Evolutionary conservation across 2,113 vertebrate species (phyloP).

Genomic region (Chlorodrepanis virens): DNA sequence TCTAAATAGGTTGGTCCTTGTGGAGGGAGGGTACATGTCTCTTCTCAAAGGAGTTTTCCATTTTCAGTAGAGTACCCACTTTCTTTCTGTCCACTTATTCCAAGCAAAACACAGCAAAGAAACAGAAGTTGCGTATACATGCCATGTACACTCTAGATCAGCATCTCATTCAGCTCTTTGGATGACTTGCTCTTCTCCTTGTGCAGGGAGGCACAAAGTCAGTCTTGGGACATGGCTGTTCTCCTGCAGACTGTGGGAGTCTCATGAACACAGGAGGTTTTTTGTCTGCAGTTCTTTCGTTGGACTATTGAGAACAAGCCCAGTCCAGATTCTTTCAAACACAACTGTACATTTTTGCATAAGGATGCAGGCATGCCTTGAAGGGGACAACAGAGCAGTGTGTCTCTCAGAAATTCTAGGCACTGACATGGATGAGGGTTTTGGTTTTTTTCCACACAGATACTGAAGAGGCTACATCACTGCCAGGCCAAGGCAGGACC

Average conservation of each 20-base stretch:
- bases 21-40: neutral
- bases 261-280: neutral
- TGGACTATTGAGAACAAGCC: neutral
- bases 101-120: neutral
- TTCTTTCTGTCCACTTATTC: neutral
- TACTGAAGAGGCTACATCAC: neutral
- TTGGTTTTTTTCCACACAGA: neutral
- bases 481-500: neutral
- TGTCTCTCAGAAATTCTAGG: neutral
- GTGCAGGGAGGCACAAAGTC: neutral
- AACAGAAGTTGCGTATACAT: neutral
- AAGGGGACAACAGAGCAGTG: neutral
- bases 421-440: neutral
- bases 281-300: neutral
- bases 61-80: neutral
- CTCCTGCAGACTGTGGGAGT: neutral
- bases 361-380: neutral
- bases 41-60: neutral
- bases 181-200: neutral
- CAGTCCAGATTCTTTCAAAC: neutral
- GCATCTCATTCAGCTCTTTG: neutral
- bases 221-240: rapidly evolving
- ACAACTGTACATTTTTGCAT: neutral
- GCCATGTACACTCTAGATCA: neutral
- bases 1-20: neutral